Conservation (phyloP, 2,797 vertebrate genomes). For the Manis javanica region DNA sequence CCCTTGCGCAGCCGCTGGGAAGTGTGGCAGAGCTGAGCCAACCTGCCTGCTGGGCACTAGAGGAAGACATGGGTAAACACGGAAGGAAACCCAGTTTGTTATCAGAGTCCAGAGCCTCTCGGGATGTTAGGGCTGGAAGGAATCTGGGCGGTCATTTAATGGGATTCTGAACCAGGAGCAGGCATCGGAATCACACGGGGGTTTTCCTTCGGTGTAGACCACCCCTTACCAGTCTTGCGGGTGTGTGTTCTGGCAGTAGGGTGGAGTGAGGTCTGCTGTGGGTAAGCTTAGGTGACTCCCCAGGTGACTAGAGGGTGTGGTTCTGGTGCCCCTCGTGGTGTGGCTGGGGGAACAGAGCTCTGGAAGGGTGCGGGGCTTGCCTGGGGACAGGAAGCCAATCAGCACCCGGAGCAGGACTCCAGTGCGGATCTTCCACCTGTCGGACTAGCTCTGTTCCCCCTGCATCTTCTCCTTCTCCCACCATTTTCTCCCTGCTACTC, state of each 20-base stretch:
- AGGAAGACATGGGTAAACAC: neutral
- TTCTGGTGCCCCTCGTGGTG: neutral
- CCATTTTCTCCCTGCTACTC: neutral
- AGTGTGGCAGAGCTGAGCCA: neutral
- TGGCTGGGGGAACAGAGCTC: neutral
- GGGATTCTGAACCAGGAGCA: neutral
- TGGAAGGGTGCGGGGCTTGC: no score
- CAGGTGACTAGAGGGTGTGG: neutral
- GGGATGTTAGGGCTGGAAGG: neutral
- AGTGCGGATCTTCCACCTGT: neutral
- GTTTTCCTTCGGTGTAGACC: neutral
- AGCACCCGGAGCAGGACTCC: no score
- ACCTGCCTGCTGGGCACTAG: neutral
- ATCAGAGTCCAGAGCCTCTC: neutral
- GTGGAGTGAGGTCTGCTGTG: fast-evolving
- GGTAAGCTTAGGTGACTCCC: neutral
- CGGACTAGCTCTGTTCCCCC: neutral
- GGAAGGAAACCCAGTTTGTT: neutral
- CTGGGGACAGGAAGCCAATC: neutral
- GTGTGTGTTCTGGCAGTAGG: neutral
- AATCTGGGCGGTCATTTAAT: neutral
- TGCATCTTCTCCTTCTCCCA: neutral
- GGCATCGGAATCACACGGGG: neutral
- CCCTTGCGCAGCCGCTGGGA: neutral
- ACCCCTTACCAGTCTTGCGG: neutral